Conservation (phyloP, 1,140 invertebrate genomes). For the Penaeus vannamei region DNA sequence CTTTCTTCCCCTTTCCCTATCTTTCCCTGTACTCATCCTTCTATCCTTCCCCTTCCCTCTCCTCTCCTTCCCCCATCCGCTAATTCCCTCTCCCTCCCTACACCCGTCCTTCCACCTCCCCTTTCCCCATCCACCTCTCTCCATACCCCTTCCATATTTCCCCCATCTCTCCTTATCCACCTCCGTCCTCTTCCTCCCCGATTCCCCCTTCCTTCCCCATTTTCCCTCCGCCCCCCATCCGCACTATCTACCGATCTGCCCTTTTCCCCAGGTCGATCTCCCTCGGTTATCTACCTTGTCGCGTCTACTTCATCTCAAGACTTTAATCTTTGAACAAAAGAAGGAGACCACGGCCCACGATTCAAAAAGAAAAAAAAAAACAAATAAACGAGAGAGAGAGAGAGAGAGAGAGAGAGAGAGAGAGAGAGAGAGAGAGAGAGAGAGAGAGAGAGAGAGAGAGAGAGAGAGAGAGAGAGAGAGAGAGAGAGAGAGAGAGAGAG, state of each 20-base stretch:
- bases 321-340: too few species aligned
- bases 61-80: too few species aligned
- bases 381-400: background rate
- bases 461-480: slow-evolving; percentile 40
- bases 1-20: background rate
- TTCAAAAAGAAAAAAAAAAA: background rate
- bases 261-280: background rate
- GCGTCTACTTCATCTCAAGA: background rate
- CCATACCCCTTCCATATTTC: background rate
- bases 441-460: slow-evolving; percentile 23
- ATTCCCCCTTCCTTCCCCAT: slow-evolving; percentile 1
- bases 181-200: background rate
- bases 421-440: background rate
- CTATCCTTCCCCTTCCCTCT: background rate
- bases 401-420: background rate
- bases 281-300: background rate
- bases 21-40: background rate
- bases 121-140: background rate
- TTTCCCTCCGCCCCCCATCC: background rate
- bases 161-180: background rate
- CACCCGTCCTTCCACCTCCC: background rate
- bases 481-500: slow-evolving; percentile 17
- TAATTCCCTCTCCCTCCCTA: background rate
- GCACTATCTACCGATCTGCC: background rate
- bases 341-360: background rate